Percentiles rank a stretch among this genome's conserved stretches.
phyloP scores from a whole-genome alignment of 2,797 vertebrate species.

The Poeciliopsis presidionis region DNA sequence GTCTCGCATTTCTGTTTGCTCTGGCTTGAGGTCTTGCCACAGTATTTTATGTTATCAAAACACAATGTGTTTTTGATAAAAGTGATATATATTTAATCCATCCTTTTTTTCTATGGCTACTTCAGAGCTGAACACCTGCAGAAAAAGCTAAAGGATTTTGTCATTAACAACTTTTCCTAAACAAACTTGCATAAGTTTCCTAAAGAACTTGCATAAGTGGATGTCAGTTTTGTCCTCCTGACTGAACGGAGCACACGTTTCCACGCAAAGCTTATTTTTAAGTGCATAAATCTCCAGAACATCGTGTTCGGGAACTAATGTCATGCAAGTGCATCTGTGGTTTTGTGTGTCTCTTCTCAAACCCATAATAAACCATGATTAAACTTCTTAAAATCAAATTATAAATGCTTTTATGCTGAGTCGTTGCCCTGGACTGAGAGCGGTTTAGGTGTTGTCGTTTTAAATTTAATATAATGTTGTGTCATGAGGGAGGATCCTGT shows the following conservation, averaged over 20 bases:
- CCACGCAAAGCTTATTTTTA: not conserved
- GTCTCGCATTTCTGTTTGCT: slow-evolving; percentile 10
- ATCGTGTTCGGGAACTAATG: not conserved
- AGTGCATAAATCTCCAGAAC: not conserved
- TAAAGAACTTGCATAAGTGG: not conserved
- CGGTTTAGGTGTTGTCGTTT: not conserved
- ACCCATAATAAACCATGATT: not conserved
- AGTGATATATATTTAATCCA: not conserved
- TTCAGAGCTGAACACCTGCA: not conserved
- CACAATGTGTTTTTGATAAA: not conserved
- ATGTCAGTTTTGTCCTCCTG: not conserved
- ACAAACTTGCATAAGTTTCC: too few species aligned
- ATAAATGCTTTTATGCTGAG: not conserved
- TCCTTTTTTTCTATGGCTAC: not conserved
- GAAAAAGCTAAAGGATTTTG: not conserved
- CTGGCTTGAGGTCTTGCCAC: not conserved
- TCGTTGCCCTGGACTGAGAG: not conserved
- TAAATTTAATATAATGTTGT: not conserved
- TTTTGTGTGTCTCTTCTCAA: not conserved
- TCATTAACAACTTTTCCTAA: not conserved
- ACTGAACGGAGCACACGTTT: not conserved
- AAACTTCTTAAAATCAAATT: not conserved
- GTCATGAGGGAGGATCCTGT: not conserved
- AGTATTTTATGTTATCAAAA: not conserved
- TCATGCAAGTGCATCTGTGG: not conserved